Base-by-base conservation (phyloP, 1,140 invertebrate genomes). In the Sarcophaga bullata region DNA sequence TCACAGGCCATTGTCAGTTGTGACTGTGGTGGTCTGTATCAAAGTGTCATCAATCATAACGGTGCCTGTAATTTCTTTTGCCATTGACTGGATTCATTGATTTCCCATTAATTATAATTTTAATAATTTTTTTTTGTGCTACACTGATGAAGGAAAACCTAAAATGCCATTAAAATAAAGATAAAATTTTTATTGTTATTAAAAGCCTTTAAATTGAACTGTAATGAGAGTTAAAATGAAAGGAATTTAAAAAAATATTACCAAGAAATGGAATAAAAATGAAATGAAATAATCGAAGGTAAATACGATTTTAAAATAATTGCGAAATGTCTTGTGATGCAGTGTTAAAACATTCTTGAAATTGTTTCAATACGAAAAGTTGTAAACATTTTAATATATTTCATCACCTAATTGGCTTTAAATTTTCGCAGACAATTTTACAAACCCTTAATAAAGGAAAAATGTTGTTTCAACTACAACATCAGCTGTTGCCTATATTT, bases 401-500 rank as follows among this genome's bases (percentile, higher is more conserved):
- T 37, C 25, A 37, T 37, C 25, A 37, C 25, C 25, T 37, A 37
- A 37, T 37, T 37, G 25, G 25, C 25, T 37, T 37, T 37, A 37
- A 37, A 37, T 37, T 37, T 37, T 37, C 25, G 25, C 25, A 37
- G 25, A 37, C 25, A 37, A 37, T 37, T 37, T 37, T 37, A 62
- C 58, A 62, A 62, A 62, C 58, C 15, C 7, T 7, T 17, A 62
- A 15, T 68, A 17, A 68, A 68, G 25, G 25, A 49, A 49, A 75
- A 47, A 48, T 48, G n/a, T 48, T n/a, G 15, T 76, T 76, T 58
- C 58, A 48, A 19, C 11, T 73, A 68, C 78, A 75, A 81, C 80
- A 81, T 81, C 80, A 83, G 82, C 82, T 83, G 82, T 81, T 81
- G 68, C 78, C 19, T 72, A 15, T 46, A 76, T 50, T n/a, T 78